Evolutionary conservation across 1,140 invertebrate genomes (phyloP).

Genomic region (Diploscapter pachys): DNA sequence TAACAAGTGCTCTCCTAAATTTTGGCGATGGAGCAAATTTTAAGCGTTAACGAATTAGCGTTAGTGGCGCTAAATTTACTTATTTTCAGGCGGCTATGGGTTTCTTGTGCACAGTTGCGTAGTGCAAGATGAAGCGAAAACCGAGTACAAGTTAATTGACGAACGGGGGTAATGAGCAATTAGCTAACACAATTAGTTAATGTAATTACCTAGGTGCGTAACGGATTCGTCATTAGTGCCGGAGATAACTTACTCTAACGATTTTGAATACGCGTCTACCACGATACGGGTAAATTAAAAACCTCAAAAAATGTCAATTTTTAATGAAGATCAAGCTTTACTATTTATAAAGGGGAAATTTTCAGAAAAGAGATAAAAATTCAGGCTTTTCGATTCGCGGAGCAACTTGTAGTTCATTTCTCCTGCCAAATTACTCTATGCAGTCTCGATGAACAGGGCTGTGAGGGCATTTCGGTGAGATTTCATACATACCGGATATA

Average conservation of each 20-base stretch:
- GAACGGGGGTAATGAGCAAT: slow-evolving; percentile 30
- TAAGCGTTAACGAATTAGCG: too few species aligned
- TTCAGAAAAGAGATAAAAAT: slow-evolving; percentile 23
- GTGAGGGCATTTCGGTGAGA: slow-evolving; percentile 38
- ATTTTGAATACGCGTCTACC: too few species aligned
- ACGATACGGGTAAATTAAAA: too few species aligned
- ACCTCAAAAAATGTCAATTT: too few species aligned
- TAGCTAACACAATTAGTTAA: neutral
- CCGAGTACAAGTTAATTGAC: slow-evolving; percentile 37
- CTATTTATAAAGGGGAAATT: neutral
- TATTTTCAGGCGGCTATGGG: slow-evolving; percentile 25
- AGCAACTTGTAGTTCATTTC: slow-evolving; percentile 38
- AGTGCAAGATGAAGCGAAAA: slow-evolving; percentile 29
- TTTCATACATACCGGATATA: neutral
- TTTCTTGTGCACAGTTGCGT: slow-evolving; percentile 39
- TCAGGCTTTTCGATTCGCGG: slow-evolving; percentile 35
- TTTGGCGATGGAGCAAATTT: too few species aligned
- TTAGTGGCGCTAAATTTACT: too few species aligned
- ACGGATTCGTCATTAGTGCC: slow-evolving; percentile 18
- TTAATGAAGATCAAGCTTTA: too few species aligned
- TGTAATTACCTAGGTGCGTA: slow-evolving; percentile 23
- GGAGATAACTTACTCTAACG: neutral
- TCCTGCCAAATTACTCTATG: slow-evolving; percentile 40
- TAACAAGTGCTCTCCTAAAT: too few species aligned
- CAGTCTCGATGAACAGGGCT: slow-evolving; percentile 30